Base-by-base conservation (phyloP, 1,140 invertebrate species). In the Heterodera carotae region DNA sequence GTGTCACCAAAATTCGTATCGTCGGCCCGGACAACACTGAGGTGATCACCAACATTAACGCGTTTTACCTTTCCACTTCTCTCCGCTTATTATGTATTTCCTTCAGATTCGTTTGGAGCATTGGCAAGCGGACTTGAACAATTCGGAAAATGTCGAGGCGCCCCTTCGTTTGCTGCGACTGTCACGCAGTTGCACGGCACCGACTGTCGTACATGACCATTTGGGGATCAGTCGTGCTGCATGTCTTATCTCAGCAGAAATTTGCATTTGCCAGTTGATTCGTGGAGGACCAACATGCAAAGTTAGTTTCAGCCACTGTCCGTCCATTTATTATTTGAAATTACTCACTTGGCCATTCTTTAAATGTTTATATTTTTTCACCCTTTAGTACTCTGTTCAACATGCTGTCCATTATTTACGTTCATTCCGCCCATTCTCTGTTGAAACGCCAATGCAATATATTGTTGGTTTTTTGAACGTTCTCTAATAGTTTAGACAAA, bases 381-480 rank as follows among this genome's bases (percentile, higher is more conserved):
- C 39, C n/a, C 66, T 86, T 69, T 59, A 86, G 86, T 75, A 87
- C 64, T 53, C 77, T 22, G 85, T 86, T 15, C 86, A 86, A 66
- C 68, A 69, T 12, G 74, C 86, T 12, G 82, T 88, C 18, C 86
- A 88, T 69, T 86, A 77, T 75, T 72, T 86, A 6, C 83, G 85
- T 15, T 82, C 80, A 0, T 78, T 72, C 36, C 86, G 85, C 18
- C 70, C 85, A n/a, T 86, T 86, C 64, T 68, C 82, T 22, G 72
- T 86, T 39, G 85, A 86, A 74, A 86, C 85, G 25, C 85, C 85
- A 31, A 87, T 86, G 86, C 85, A 86, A 69, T 85, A 87, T 66
- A 80, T 85, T 31, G 71, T 66, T 18, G 3, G 33, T 12, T 22
- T 69, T 69, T n/a, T n/a, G n/a, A n/a, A n/a, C n/a, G n/a, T n/a